Evolutionary conservation across 92 coral and sea anemone species (phyloP), one percentile per base, ranked within the genome.

Genomic region (Nematostella vectensis): DNA sequence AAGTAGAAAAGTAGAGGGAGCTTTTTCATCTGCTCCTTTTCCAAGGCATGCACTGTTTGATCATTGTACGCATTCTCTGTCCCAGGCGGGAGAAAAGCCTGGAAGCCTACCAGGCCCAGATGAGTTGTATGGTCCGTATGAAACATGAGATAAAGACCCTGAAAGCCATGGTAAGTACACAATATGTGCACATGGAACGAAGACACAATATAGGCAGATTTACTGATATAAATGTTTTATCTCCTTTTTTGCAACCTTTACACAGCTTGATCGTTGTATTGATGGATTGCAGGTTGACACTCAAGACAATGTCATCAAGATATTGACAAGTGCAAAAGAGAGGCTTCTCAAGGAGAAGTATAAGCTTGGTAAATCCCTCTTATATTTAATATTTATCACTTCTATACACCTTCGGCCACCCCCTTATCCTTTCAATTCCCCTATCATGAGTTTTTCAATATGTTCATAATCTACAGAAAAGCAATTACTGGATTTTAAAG

Each of bases 61-160:
- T n/a, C n/a, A n/a, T n/a, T n/a, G n/a, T n/a, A n/a, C n/a, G n/a
- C n/a, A n/a, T n/a, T n/a, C n/a, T n/a, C n/a, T n/a, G n/a, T n/a
- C n/a, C 0, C 54, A 85, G 95, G 95, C 76, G 83, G 60, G 81
- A 76, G 15, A 85, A 85, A 59, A 85, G 95, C 38, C 75, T 85
- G 13, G 95, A 85, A 33, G 95, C 95, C 1, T 85, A 85, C 69
- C 95, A 85, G 49, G 95, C 95, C 2, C 95, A 85, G 76, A 48
- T 76, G 25, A 71, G 88, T 29, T 85, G 95, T 47, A 59, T 85
- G 49, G 83, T 85, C 25, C 60, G 95, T 12, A 80, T 85, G 95
- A 81, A 85, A 25, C 95, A 85, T 13, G 95, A 85, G 49, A 85
- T 85, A 48, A 80, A 69, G 65, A 80, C 84, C 2, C 81, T 85